Conservation (phyloP, 2,797 vertebrate genomes). For the Sciurus carolinensis region DNA sequence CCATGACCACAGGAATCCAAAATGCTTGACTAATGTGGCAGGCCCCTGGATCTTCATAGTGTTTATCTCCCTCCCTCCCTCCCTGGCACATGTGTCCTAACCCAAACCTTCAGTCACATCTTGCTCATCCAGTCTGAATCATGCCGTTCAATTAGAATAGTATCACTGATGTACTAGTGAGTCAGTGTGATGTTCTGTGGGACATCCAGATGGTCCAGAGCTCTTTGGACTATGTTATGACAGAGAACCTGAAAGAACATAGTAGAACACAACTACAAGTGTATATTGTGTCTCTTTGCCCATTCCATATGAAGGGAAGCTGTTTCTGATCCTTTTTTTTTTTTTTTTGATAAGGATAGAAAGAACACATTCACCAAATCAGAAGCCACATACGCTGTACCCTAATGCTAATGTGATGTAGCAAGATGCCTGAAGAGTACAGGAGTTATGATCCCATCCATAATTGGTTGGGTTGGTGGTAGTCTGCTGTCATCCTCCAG, state of each 20-base stretch:
- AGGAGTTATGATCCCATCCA: neutral
- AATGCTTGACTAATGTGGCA: neutral
- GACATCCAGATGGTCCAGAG: neutral
- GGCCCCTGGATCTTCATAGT: neutral
- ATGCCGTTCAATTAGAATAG: neutral
- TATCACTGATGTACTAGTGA: neutral
- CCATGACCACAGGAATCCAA: neutral
- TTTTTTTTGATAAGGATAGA: neutral
- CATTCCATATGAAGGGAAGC: neutral
- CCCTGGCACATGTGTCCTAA: neutral
- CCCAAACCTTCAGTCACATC: neutral
- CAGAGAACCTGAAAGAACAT: neutral
- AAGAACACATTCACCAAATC: neutral
- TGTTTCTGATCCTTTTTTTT: neutral
- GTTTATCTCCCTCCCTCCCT: neutral
- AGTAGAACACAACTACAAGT: neutral
- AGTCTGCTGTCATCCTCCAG: neutral
- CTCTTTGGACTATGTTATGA: neutral
- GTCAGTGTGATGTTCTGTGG: neutral
- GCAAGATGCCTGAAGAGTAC: neutral
- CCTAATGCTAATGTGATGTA: neutral
- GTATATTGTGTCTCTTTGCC: neutral
- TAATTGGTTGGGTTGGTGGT: neutral
- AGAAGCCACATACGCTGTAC: neutral
- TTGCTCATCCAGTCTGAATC: neutral